phyloP scores from a whole-genome alignment of 2,113 vertebrate species.

The Monarcha castaneiventris region DNA sequence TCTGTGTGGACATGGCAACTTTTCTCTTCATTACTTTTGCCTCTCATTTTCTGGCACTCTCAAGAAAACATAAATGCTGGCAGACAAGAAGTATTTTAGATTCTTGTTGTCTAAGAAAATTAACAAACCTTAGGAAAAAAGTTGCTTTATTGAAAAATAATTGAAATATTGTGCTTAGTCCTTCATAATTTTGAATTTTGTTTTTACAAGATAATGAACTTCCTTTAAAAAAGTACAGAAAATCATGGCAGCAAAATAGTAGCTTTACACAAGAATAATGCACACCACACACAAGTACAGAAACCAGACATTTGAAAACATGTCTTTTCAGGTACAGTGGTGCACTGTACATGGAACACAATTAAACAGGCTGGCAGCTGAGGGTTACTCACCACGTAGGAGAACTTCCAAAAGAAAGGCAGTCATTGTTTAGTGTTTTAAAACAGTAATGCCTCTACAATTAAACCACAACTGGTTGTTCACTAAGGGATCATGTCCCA shows the following conservation, averaged over 20 bases:
- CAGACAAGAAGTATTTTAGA: not conserved
- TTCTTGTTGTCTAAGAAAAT: not conserved
- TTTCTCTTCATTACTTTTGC: not conserved
- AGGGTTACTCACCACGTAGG: not conserved
- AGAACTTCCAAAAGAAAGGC: constrained; percentile 27
- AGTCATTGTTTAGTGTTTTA: not conserved
- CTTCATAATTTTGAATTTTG: not conserved
- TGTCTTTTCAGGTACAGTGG: not conserved
- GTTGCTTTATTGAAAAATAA: constrained; percentile 49
- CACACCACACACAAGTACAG: not conserved
- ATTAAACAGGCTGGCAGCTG: not conserved
- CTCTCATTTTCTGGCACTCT: not conserved
- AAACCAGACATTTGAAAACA: not conserved
- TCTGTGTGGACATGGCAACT: not conserved
- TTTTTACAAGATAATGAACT: not conserved
- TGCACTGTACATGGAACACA: not conserved
- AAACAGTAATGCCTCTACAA: not conserved
- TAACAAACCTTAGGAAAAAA: not conserved
- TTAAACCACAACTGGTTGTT: not conserved
- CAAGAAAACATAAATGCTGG: not conserved
- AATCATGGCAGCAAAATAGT: constrained; percentile 27
- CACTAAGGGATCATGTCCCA: not conserved
- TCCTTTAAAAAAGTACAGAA: constrained; percentile 16
- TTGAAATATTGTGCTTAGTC: not conserved
- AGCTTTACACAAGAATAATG: not conserved